Base-by-base conservation (phyloP, 2,113 vertebrate genomes). In the Microcebus lehilahytsara region DNA sequence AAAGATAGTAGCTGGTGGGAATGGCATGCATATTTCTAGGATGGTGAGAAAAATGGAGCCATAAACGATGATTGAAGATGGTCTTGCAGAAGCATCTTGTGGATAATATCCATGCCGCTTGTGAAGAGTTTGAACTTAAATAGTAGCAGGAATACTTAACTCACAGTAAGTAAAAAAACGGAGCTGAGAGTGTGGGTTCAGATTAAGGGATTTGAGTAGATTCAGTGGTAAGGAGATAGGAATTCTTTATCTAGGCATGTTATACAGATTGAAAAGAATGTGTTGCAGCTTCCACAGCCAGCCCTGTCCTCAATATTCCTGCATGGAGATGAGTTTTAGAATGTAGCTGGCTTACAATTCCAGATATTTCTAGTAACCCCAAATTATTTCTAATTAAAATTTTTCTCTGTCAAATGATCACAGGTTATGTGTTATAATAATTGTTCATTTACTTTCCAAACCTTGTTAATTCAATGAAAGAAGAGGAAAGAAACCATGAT, bases 301-400 rank as follows among this genome's bases (percentile, higher is more conserved):
- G 1, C 9, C 0, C 12, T 5, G 2, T 22, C 23, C 19, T 42
- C 11, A 19, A 8, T 13, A 30, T 13, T 37, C 2, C 22, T 34
- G 4, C 22, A 8, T 40, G n/a, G 4, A 30, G 40, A 6, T 17
- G 46, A 1, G 16, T 56, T 30, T 40, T 3, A 12, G 25, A 42
- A 75, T 5, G n/a, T 16, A 30, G 2, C 12, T 25, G 12, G 1
- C 10, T 75, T 84, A n/a, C 40, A n/a, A 23, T 34, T 62, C 34
- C 46, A 84, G 51, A 25, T 53, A 10, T 53, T 60, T 93, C 30
- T 69, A 20, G 12, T 60, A 32, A 27, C 6, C 14, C 27, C 17
- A 90, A 6, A 30, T 67, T 84, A 9, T 53, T 16, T 40, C 49
- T 17, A 42, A 7, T 34, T 37, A 17, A 1, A 9, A 30, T 67